These are phyloP conservation scores for Pempheris klunzingeri DNA, from an alignment of 2,797 vertebrate genomes.

Conservation along the genomic window DNA sequence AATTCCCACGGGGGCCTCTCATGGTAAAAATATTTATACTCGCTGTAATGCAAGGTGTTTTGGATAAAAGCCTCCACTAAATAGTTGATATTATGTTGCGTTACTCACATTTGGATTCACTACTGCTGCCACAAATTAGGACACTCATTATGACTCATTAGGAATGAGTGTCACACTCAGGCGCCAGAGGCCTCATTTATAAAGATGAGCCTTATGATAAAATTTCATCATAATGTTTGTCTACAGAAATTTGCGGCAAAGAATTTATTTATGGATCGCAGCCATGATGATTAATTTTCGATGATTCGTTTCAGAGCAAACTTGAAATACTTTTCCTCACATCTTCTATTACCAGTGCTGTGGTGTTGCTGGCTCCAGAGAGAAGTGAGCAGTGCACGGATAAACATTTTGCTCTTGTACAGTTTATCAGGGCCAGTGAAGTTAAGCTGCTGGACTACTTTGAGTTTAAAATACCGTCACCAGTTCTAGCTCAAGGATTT, in stretches of 20 bases:
- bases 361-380: not conserved
- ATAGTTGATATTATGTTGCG: constrained; percentile 52
- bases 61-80: constrained; percentile 63
- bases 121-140: constrained; percentile 57
- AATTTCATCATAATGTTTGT: constrained; percentile 59
- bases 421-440: constrained; percentile 1
- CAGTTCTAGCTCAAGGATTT: constrained; percentile 8
- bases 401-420: constrained; percentile 2
- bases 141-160: constrained; percentile 72
- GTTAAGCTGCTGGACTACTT: constrained; percentile 7
- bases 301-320: not conserved
- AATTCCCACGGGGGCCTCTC: constrained; percentile 48
- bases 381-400: constrained; percentile 4
- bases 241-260: constrained; percentile 35
- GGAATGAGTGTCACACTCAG: constrained; percentile 41
- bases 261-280: constrained; percentile 50
- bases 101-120: constrained; percentile 60
- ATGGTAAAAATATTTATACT: constrained; percentile 50
- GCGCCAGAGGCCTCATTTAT: constrained; percentile 62
- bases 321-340: constrained; percentile 8
- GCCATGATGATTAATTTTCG: constrained; percentile 38
- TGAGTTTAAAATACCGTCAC: not conserved
- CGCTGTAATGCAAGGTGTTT: constrained; percentile 44
- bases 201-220: constrained; percentile 62
- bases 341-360: not conserved